Evolutionary conservation across 64 coral and sea anemone species (phyloP), one percentile per base, ranked within the genome.

Genomic region (Stylophora pistillata): DNA sequence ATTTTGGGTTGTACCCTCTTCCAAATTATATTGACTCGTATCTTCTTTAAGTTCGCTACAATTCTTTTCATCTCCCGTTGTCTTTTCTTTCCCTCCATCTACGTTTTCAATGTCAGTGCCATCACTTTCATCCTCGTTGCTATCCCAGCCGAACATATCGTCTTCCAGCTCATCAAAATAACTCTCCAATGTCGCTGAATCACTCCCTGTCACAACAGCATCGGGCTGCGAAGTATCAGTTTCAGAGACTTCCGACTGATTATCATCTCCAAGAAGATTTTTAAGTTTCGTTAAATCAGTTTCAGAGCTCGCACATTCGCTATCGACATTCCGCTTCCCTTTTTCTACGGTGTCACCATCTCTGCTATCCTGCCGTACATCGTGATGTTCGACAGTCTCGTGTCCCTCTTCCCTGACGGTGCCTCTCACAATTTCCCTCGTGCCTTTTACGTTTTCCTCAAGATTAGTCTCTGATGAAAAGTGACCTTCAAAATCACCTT

Each of bases 141-240:
- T 81, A 82, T 97, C 91, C 82, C 86, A 93, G 6, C 74, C 91
- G 78, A 97, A 90, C 95, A 97, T 97, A 31, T 97, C 95, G 55
- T 97, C 91, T 31, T 97, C 95, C 4, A 97, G 95, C 47, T 91
- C 90, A 82, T 74, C 74, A 70, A 97, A 97, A 31, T 97, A 91
- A 76, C 56, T 73, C 1, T 97, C 91, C 58, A 97, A 52, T 21
- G 90, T 85, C 31, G 72, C 74, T 64, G 77, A 71, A 23, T 93
- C 30, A 27, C 76, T 26, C 3, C 7, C 14, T 59, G 5, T 33
- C 2, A 53, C 73, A 21, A 21, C 13, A 59, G 29, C 53, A 21
- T 9, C 14, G 5, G 54, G 20, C 57, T 74, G 70, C 41, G 14
- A 12, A 34, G 71, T 58, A 26, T 58, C 29, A n/a, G 53, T 15